Evolutionary conservation across 2,888 invertebrate species (phyloP).

Genomic region (Acleris literana): DNA sequence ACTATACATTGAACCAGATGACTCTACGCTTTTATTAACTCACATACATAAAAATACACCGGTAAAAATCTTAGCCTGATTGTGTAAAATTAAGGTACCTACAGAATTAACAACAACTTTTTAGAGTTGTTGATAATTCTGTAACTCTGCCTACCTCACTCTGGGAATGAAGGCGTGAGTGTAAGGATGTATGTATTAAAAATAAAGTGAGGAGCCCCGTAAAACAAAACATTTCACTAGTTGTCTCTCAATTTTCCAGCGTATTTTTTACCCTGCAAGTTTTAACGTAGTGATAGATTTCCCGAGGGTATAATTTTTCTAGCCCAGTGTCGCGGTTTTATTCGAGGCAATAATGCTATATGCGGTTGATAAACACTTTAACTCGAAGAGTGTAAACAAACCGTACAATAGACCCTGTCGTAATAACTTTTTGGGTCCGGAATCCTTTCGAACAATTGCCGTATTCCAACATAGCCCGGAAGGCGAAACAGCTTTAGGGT

Average conservation of each 20-base stretch:
- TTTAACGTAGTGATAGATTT: conserved; percentile 24
- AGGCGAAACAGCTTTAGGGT: conserved; percentile 15
- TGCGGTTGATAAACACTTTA: conserved; percentile 21
- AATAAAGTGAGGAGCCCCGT: too few relatives aligned
- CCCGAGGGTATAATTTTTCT: conserved; percentile 21
- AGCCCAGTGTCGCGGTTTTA: conserved; percentile 22
- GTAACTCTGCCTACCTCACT: too few relatives aligned
- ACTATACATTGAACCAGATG: too few relatives aligned
- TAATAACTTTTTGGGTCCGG: conserved; percentile 35
- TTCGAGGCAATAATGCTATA: conserved; percentile 26
- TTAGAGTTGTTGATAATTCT: too few relatives aligned
- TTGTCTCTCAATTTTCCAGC: not conserved
- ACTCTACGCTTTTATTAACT: too few relatives aligned
- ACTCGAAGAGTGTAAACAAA: conserved; percentile 29
- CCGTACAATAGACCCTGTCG: conserved; percentile 24
- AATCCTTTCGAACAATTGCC: conserved; percentile 14
- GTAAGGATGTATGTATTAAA: too few relatives aligned
- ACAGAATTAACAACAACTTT: too few relatives aligned
- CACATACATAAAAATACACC: too few relatives aligned
- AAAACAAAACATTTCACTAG: too few relatives aligned
- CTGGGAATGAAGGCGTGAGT: too few relatives aligned
- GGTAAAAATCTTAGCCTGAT: too few relatives aligned
- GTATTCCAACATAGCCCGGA: conserved; percentile 3
- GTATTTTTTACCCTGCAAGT: conserved; percentile 8
- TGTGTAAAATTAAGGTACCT: too few relatives aligned